Evolutionary conservation across 2,797 vertebrate species (phyloP), one percentile per base, ranked within the genome.

Genomic region (Choloepus didactylus): DNA sequence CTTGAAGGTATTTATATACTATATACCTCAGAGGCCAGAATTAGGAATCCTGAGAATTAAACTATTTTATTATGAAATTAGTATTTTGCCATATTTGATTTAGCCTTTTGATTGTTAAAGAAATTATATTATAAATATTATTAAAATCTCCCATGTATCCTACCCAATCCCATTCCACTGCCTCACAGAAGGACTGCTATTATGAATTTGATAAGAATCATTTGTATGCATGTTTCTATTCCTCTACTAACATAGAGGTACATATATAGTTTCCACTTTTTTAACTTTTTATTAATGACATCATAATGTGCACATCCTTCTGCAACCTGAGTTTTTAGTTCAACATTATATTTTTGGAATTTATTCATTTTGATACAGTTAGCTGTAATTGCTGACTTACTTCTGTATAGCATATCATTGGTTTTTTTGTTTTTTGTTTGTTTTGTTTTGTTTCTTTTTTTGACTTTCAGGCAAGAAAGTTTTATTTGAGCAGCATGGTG

Each of bases 321-420:
- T 73, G 27, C 19, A 69, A 6, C 25, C 51, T 79, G 38, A 85
- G 59, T 87, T 91, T 95, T 87, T 27, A 91, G 59, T 67, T 84
- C 54, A 79, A 79, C 54, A 77, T 84, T 64, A 72, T 64, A 10
- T 81, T 87, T 72, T 51, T 87, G 46, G 80, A 91, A 80, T 80
- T 18, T 60, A 46, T 91, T 86, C 18, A 56, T 66, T 72, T 80
- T 72, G 8, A 79, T 79, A 86, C 11, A 85, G 9, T 85, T 77
- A 12, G 54, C n/a, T 89, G 9, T 90, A 44, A 86, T 64, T 62
- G 64, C 85, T 67, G 56, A 4, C 46, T 80, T 80, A 60, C 31
- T 94, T 91, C 64, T 64, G 51, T 38, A 80, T 18, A 79, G 66
- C 1, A 46, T 72, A 79, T 72, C 73, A 79, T 35, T 35, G 35